Conservation (phyloP, 92 coral and sea anemone genomes). For the Heliopora coerulea region DNA sequence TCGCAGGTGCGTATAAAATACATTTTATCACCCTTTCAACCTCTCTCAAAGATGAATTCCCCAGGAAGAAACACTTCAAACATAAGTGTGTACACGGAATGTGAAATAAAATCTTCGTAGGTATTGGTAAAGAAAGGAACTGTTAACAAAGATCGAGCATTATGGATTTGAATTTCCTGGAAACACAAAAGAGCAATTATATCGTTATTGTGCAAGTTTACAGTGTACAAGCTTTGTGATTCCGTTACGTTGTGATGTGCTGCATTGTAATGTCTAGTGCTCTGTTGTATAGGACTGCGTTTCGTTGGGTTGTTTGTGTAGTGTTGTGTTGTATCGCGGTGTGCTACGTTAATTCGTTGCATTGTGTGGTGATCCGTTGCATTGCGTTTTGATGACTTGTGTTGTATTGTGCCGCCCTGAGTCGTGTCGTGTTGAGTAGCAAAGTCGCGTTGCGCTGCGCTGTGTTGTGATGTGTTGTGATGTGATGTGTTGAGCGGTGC, state of each 20-base stretch:
- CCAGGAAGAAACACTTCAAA: constrained; percentile 97
- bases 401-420: neutral
- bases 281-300: neutral
- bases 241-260: neutral
- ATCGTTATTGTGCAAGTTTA: neutral
- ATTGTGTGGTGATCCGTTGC: too few relatives aligned
- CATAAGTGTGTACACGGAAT: constrained; percentile 62
- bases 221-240: neutral
- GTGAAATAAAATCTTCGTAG: constrained; percentile 59
- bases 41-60: constrained; percentile 77
- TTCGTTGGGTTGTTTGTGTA: neutral
- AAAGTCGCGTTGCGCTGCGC: too few relatives aligned
- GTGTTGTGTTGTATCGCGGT: neutral
- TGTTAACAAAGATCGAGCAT: constrained; percentile 70
- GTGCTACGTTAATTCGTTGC: too few relatives aligned
- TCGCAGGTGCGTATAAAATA: too few relatives aligned
- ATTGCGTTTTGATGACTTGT: neutral
- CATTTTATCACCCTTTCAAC: constrained; percentile 93
- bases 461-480: too few relatives aligned
- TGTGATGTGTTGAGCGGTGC: too few relatives aligned
- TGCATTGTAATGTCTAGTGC: neutral
- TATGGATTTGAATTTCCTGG: constrained; percentile 84
- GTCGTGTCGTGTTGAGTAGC: too few relatives aligned
- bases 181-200: neutral
- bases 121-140: constrained; percentile 85